Evolutionary conservation across 1,140 invertebrate genomes (phyloP), one percentile per base, ranked within the genome.

Genomic region (Drosophila simulans): DNA sequence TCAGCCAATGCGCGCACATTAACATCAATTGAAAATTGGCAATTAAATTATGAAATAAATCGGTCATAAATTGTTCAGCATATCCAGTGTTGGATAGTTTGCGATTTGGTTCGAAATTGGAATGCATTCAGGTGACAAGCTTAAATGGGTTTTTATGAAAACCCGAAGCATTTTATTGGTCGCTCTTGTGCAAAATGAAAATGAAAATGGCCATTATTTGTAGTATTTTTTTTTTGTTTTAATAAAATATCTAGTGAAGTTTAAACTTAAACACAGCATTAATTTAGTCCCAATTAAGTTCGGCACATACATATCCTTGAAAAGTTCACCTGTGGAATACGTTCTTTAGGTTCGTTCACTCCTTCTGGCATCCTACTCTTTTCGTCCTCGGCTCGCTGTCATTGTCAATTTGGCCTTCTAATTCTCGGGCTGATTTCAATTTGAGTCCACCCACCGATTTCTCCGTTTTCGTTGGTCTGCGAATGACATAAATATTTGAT

Each of bases 321-420:
- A 25, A 13, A 25, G 3, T 25, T 12, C 15, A n/a, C 20, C 22
- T 27, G 22, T 48, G 22, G 5, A 27, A 7, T 27, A 17, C n/a
- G 25, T n/a, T 15, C 25, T 11, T 4, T 49, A 31, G 3, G 31
- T 31, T 49, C 11, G 31, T 31, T 49, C 15, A 27, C 3, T 31
- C 31, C n/a, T 17, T n/a, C 49, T 35, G 48, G 11, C 15, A 34
- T 5, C 27, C 5, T 46, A 34, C 13, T n/a, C 5, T 46, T 46
- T n/a, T 17, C 13, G 17, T 25, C 34, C 31, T 3, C 17, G 15
- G 13, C 12, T 40, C 55, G 72, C 85, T 80, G 74, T 78, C 75
- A 68, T 62, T 86, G 83, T 46, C 83, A 79, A 86, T 86, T 70
- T 88, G 83, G 83, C 66, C 79, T 68, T 71, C 82, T 86, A 86